phyloP scores from a whole-genome alignment of 2,113 vertebrate species.

The Lipotes vexillifer region DNA sequence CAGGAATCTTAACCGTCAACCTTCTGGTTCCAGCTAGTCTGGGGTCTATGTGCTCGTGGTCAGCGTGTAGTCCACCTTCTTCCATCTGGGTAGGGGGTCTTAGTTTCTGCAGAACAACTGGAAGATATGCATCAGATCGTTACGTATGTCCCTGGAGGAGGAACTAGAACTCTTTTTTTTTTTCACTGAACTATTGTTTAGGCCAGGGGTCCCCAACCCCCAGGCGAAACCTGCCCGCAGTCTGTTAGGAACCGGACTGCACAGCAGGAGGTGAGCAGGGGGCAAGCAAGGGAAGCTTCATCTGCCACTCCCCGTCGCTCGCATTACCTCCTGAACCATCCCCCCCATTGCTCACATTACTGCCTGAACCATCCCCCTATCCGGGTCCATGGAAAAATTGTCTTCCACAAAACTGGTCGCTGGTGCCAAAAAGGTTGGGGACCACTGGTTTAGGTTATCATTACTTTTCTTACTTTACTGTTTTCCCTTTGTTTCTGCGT shows the following conservation, averaged over 20 bases:
- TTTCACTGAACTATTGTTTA: neutral
- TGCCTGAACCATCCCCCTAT: too few relatives aligned
- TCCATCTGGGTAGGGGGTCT: neutral
- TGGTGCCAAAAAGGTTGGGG: too few relatives aligned
- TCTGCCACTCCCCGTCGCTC: too few relatives aligned
- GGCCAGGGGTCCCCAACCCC: too few relatives aligned
- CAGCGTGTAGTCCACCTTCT: neutral
- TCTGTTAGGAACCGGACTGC: too few relatives aligned
- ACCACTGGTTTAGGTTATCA: neutral
- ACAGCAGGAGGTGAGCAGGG: too few relatives aligned
- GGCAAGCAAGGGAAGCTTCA: too few relatives aligned
- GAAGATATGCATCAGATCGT: neutral
- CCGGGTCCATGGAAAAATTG: too few relatives aligned
- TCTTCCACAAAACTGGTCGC: too few relatives aligned
- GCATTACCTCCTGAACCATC: too few relatives aligned
- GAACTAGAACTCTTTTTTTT: neutral
- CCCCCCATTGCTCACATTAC: too few relatives aligned
- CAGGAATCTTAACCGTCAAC: neutral
- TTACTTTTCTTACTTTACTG: neutral
- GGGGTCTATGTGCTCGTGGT: neutral
- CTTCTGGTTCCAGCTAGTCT: neutral
- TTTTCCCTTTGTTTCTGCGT: neutral
- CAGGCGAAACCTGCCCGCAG: too few relatives aligned
- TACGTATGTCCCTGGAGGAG: neutral
- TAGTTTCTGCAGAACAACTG: neutral